phyloP scores from a whole-genome alignment of 2,113 vertebrate species.

The Notothenia rossii region DNA sequence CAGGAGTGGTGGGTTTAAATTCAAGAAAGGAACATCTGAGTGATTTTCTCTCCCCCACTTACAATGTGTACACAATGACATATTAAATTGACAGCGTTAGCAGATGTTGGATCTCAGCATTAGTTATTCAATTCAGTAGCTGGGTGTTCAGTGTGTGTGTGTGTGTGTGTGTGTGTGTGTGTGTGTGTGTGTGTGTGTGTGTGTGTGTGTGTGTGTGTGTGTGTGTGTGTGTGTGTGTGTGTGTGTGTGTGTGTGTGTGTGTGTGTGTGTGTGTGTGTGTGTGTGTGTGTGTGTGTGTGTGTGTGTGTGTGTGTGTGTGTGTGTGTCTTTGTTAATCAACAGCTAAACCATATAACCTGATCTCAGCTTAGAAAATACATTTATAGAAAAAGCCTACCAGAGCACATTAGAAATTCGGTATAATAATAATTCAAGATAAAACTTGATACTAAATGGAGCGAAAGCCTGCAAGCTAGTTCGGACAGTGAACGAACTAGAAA shows the following conservation, averaged over 20 bases:
- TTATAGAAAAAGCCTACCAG: slow-evolving; percentile 17
- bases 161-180: slow-evolving; percentile 39
- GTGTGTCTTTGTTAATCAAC: slow-evolving; percentile 67
- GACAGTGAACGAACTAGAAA: no score
- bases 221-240: slow-evolving; percentile 36
- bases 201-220: slow-evolving; percentile 36
- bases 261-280: slow-evolving; percentile 47
- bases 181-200: slow-evolving; percentile 41
- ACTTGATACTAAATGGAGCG: no score
- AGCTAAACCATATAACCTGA: slow-evolving; percentile 56
- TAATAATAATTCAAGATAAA: background rate
- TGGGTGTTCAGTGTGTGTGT: slow-evolving; percentile 28
- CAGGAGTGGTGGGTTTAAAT: slow-evolving; percentile 35
- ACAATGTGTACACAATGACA: slow-evolving; percentile 28
- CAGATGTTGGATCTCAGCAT: slow-evolving; percentile 51
- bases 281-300: slow-evolving; percentile 34
- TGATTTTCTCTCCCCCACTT: background rate
- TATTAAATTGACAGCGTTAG: slow-evolving; percentile 64
- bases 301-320: slow-evolving; percentile 20
- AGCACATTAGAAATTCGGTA: slow-evolving; percentile 2
- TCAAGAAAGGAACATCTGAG: background rate
- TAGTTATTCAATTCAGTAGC: slow-evolving; percentile 13
- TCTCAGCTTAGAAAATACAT: slow-evolving; percentile 16
- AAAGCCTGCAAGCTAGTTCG: no score
- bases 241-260: slow-evolving; percentile 34